Percentiles rank a stretch among this genome's conserved stretches.
Evolutionary conservation across 1,140 invertebrate genomes (phyloP).

Genomic region (Lordiphosa clarofinis): DNA sequence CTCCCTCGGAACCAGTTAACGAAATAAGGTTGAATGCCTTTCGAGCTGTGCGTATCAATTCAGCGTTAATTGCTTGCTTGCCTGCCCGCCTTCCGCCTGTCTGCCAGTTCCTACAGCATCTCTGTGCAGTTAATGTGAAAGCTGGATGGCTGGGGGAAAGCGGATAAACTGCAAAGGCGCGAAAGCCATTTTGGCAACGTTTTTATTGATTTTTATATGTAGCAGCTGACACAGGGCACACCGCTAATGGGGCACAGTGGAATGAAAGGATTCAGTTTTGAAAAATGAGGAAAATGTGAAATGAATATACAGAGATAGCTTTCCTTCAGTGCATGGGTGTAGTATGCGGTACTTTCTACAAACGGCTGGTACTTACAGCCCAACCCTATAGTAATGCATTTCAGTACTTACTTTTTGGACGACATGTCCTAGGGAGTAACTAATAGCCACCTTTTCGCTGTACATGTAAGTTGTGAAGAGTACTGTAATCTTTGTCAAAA

Average conservation of each 20-base stretch:
- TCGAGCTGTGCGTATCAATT: constrained; percentile 63
- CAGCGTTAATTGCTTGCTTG: constrained; percentile 61
- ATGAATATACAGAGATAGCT: too few relatives aligned
- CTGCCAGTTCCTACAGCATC: constrained; percentile 18
- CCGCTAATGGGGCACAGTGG: constrained; percentile 18
- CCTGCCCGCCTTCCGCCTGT: not conserved
- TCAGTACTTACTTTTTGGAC: too few relatives aligned
- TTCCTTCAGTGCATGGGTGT: too few relatives aligned
- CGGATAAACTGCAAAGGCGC: constrained; percentile 66
- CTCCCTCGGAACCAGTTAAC: not conserved
- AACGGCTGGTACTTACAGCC: too few relatives aligned
- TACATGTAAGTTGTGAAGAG: too few relatives aligned
- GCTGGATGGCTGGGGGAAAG: constrained; percentile 27
- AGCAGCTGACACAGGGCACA: not conserved
- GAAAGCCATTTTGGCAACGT: constrained; percentile 62
- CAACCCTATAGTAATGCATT: too few relatives aligned
- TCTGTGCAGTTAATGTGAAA: constrained; percentile 37
- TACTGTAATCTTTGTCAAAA: too few relatives aligned
- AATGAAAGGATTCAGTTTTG: too few relatives aligned
- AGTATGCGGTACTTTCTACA: too few relatives aligned
- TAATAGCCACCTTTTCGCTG: too few relatives aligned
- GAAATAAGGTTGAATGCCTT: constrained; percentile 51
- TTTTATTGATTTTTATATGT: constrained; percentile 44
- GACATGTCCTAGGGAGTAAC: too few relatives aligned
- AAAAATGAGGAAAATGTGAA: too few relatives aligned